Base-by-base conservation (phyloP, 1,140 invertebrate species). In the Philotrypesis tridentata region DNA sequence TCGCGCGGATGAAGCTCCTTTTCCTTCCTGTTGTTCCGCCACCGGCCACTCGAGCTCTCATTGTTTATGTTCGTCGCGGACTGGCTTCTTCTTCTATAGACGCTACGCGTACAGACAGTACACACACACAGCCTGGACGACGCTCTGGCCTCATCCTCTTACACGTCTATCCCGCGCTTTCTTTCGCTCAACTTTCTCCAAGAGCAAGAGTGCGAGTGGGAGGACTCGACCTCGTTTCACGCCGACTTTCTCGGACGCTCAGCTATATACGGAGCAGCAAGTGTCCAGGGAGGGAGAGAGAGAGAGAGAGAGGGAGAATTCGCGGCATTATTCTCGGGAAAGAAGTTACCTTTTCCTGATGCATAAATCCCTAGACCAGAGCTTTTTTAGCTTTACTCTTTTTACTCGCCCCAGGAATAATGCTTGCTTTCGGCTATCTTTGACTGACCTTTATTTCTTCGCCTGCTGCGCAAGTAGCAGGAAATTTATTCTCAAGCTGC, bases 21-120 rank as follows among this genome's bases (percentile, higher is more conserved):
- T 65, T 73, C 72, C 73, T 37, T 63, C 79, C 5, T 79, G 43
- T 43, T 29, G 23, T 12, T 76, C 65, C 21, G 73, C 55, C 75
- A 77, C 80, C 77, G 85, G 87, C 88, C 87, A 89, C 87, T 90
- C 85, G 82, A 86, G 87, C 86, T 89, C 88, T 87, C 87, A 89
- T 90, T 89, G 89, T 89, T 89, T 89, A 89, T 87, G 82, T 82
- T 84, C 76, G 84, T 80, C 43, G 78, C 72, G 75, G 80, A 74
- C 78, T 29, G 29, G 67, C 82, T 73, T 48, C 8, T 68, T 37
- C 60, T 61, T n/a, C n/a, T 21, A n/a, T n/a, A n/a, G n/a, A n/a
- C 21, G 31, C 1, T 60, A 14, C 55, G 55, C n/a, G 55, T 60
- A 11, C 14, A 33, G 1, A 33, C 23, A 14, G 25, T 23, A 40